Evolutionary conservation across 2,113 vertebrate genomes (phyloP).

Genomic region (Lepus timidus): DNA sequence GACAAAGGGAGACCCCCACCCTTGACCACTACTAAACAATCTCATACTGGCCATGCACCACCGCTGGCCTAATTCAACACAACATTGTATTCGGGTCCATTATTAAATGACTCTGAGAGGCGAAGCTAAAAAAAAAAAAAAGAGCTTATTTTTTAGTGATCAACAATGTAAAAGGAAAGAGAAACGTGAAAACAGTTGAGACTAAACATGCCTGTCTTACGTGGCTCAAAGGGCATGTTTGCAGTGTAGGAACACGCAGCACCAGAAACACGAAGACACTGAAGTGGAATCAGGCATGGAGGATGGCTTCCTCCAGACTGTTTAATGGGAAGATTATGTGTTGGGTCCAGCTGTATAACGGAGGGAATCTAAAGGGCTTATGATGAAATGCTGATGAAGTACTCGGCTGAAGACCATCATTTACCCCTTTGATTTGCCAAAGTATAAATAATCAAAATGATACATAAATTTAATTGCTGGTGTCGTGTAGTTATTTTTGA

Average conservation of each 20-base stretch:
- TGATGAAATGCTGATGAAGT: constrained; percentile 66
- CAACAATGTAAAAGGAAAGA: neutral
- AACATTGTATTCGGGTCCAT: neutral
- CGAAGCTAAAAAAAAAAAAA: neutral
- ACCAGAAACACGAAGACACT: constrained; percentile 14
- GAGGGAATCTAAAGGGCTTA: constrained; percentile 30
- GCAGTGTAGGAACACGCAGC: neutral
- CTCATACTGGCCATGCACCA: neutral
- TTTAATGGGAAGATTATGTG: constrained; percentile 74
- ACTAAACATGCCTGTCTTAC: neutral
- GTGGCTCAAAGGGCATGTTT: constrained; percentile 5
- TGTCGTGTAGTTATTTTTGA: constrained; percentile 85
- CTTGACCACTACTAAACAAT: neutral
- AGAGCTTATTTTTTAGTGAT: neutral
- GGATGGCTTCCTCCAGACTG: constrained; percentile 60
- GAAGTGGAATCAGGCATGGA: neutral
- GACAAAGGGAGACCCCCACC: neutral
- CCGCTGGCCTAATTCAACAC: neutral
- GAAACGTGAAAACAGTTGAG: constrained; percentile 22
- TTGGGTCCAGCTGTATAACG: constrained; percentile 35
- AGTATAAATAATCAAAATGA: constrained; percentile 85
- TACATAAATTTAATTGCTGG: constrained; percentile 84
- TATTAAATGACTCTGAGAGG: neutral
- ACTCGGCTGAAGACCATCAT: constrained; percentile 67
- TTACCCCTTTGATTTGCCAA: constrained; percentile 80